These are phyloP conservation scores for Agrochola lota DNA, from an alignment of 2,888 invertebrate genomes.

Conservation along the genomic window DNA sequence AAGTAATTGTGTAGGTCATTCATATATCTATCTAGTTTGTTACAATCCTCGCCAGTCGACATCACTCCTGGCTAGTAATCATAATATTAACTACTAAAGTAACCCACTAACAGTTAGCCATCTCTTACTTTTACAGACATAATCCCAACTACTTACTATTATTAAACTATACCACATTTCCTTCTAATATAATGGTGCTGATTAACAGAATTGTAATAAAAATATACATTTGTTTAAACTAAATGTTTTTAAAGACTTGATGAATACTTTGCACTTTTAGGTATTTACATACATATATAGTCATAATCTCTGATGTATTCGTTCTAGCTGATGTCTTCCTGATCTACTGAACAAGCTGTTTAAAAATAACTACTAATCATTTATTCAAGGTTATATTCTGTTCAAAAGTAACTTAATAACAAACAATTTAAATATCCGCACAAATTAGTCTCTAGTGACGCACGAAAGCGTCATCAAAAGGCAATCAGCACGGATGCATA, in stretches of 20 bases:
- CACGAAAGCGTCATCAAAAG: not conserved
- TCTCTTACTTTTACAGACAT: constrained; percentile 21
- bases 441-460: constrained; percentile 14
- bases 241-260: constrained; percentile 14
- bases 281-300: constrained; percentile 46
- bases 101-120: constrained; percentile 18
- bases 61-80: constrained; percentile 15
- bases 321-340: constrained; percentile 32
- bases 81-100: constrained; percentile 16
- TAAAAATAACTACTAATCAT: constrained; percentile 23
- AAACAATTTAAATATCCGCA: constrained; percentile 29
- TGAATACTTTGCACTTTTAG: constrained; percentile 54
- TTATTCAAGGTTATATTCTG: constrained; percentile 41
- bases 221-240: constrained; percentile 37
- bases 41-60: constrained; percentile 21
- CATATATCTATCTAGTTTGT: constrained; percentile 42
- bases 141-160: constrained; percentile 32
- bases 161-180: constrained; percentile 39
- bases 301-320: constrained; percentile 32
- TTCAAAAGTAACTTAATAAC: constrained; percentile 6
- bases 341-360: constrained; percentile 32
- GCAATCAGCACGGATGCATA: not conserved
- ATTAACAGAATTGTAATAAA: constrained; percentile 41
- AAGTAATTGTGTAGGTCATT: constrained; percentile 17
- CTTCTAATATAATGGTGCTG: constrained; percentile 20